These are phyloP conservation scores for Coccyzus lansbergi DNA, from an alignment of 2,797 vertebrate species.

Conservation along the genomic window DNA sequence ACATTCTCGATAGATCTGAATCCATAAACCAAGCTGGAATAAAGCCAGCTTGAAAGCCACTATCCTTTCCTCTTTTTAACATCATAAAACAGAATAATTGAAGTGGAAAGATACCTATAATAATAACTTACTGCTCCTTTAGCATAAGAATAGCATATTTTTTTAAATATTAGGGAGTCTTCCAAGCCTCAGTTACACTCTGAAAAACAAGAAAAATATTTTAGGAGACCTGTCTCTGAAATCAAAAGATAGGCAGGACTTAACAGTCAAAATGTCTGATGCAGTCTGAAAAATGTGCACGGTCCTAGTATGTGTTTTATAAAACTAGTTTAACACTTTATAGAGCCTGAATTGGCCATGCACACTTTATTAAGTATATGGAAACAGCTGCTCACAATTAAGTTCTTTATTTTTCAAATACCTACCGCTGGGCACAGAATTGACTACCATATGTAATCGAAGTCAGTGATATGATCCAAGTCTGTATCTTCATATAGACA, in stretches of 20 bases:
- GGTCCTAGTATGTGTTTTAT: neutral
- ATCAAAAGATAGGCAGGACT: neutral
- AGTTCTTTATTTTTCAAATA: constrained; percentile 57
- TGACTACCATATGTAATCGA: constrained; percentile 36
- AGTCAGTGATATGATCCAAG: neutral
- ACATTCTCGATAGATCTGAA: neutral
- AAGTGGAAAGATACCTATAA: neutral
- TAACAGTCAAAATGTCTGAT: neutral
- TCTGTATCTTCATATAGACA: constrained; percentile 33
- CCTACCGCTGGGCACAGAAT: constrained; percentile 53
- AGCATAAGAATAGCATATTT: neutral
- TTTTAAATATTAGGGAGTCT: neutral
- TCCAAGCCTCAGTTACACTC: neutral
- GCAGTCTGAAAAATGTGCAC: constrained; percentile 21
- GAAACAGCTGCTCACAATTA: constrained; percentile 69
- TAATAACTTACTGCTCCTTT: neutral
- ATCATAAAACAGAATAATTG: neutral
- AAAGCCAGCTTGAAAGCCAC: neutral
- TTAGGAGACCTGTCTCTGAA: neutral
- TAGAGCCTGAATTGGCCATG: constrained; percentile 49
- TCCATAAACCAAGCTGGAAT: neutral
- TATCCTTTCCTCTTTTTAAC: neutral
- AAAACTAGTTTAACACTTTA: constrained; percentile 59
- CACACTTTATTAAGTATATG: constrained; percentile 62
- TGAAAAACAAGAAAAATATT: neutral